Evolutionary conservation across 2,888 invertebrate species (phyloP).

Genomic region (Agapostemon virescens): DNA sequence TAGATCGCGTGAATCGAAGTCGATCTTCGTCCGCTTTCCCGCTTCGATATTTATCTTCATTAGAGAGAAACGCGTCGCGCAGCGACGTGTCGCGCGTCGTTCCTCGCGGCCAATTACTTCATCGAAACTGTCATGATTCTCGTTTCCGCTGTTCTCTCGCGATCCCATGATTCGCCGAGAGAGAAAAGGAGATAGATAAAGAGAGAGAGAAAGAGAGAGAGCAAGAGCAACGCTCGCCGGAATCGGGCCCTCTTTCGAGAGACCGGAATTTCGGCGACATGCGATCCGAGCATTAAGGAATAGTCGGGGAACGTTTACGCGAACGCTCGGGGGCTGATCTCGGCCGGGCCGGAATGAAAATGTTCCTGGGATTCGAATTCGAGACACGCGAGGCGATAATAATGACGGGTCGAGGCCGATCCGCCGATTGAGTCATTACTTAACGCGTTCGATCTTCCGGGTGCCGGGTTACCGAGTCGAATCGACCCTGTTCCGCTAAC

Average conservation of each 20-base stretch:
- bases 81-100: neutral
- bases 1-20: constrained; percentile 15
- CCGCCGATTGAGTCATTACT: constrained; percentile 48
- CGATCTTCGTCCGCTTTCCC: constrained; percentile 21
- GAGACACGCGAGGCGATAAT: constrained; percentile 49
- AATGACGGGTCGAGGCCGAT: constrained; percentile 22
- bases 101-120: constrained; percentile 20
- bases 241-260: constrained; percentile 7
- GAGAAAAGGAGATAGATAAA: neutral
- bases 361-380: constrained; percentile 30
- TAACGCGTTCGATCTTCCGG: neutral
- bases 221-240: neutral
- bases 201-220: neutral
- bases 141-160: constrained; percentile 2
- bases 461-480: neutral
- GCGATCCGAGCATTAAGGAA: constrained; percentile 67
- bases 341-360: constrained; percentile 37
- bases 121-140: constrained; percentile 7
- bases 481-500: neutral
- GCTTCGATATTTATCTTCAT: constrained; percentile 47
- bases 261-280: constrained; percentile 60
- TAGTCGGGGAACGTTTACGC: constrained; percentile 52
- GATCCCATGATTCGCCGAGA: neutral
- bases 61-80: constrained; percentile 36
- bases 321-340: constrained; percentile 48